A percentile compares a stretch with the other conserved stretches of the same genome.
These are phyloP conservation scores for Armadillidium nasatum DNA, from an alignment of 1,140 invertebrate species.

Conservation along the genomic window DNA sequence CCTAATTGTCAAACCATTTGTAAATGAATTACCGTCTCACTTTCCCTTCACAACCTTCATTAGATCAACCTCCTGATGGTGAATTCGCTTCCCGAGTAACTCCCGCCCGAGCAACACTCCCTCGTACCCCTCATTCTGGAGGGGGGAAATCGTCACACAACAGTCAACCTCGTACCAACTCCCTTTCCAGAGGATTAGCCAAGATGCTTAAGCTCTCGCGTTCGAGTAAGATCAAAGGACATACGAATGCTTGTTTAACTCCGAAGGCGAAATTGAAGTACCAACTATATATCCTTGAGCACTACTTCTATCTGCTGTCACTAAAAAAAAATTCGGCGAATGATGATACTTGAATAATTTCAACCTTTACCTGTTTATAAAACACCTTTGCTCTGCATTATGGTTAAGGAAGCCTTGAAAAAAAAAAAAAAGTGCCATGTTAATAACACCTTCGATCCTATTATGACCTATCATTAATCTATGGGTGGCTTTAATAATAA, in stretches of 20 bases:
- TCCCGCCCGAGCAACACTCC: constrained; percentile 15
- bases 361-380: too few relatives aligned
- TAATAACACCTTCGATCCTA: too few relatives aligned
- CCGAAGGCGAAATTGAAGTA: not conserved
- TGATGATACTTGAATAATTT: too few relatives aligned
- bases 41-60: not conserved
- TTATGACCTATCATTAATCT: too few relatives aligned
- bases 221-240: constrained; percentile 33
- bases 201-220: constrained; percentile 41
- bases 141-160: not conserved
- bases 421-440: too few relatives aligned
- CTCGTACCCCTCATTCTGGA: constrained; percentile 24
- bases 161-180: constrained; percentile 38
- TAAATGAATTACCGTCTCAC: not conserved
- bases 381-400: too few relatives aligned
- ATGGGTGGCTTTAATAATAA: too few relatives aligned
- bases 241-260: not conserved
- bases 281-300: too few relatives aligned
- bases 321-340: too few relatives aligned
- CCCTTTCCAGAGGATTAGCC: constrained; percentile 39
- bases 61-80: not conserved
- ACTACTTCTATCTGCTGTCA: too few relatives aligned
- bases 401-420: too few relatives aligned
- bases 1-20: too few relatives aligned
- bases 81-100: constrained; percentile 6